Percentiles rank a stretch among this genome's conserved stretches.
Conservation (phyloP, 2,888 invertebrate genomes). For the Chalcosyrphus nemorum region DNA sequence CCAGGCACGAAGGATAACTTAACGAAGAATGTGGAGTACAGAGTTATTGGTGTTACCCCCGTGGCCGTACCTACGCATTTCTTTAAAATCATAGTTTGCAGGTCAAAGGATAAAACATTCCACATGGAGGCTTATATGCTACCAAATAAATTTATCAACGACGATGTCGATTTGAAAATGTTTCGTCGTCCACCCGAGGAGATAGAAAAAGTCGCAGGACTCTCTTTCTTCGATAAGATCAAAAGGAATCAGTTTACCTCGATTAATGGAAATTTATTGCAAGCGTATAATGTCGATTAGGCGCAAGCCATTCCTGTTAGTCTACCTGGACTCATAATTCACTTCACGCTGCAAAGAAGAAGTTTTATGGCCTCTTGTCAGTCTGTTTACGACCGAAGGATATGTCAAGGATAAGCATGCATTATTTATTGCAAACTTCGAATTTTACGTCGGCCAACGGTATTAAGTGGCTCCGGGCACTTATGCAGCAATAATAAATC, state of each 20-base stretch:
- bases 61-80: slow-evolving; percentile 99
- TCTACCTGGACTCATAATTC: not conserved
- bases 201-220: slow-evolving; percentile 94
- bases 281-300: not conserved
- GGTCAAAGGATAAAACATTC: slow-evolving; percentile 86
- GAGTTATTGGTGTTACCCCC: slow-evolving; percentile 94
- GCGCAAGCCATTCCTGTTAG: not conserved
- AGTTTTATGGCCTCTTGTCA: not conserved
- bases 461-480: slow-evolving; percentile 36
- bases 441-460: slow-evolving; percentile 18
- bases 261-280: slow-evolving; percentile 41
- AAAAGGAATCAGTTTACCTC: slow-evolving; percentile 85
- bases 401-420: slow-evolving; percentile 15
- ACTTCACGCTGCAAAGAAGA: not conserved
- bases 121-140: slow-evolving; percentile 96
- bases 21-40: slow-evolving; percentile 92
- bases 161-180: slow-evolving; percentile 87
- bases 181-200: slow-evolving; percentile 94
- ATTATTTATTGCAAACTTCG: slow-evolving; percentile 36
- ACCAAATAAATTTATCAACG: slow-evolving; percentile 92
- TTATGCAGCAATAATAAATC: slow-evolving; percentile 51
- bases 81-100: slow-evolving; percentile 95
- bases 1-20: slow-evolving; percentile 91
- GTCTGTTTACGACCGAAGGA: slow-evolving; percentile 17
- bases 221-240: slow-evolving; percentile 93